A percentile compares a stretch with the other conserved stretches of the same genome.
These are phyloP conservation scores for Xanthorhoe spadicearia DNA, from an alignment of 2,888 invertebrate species.

Conservation along the genomic window DNA sequence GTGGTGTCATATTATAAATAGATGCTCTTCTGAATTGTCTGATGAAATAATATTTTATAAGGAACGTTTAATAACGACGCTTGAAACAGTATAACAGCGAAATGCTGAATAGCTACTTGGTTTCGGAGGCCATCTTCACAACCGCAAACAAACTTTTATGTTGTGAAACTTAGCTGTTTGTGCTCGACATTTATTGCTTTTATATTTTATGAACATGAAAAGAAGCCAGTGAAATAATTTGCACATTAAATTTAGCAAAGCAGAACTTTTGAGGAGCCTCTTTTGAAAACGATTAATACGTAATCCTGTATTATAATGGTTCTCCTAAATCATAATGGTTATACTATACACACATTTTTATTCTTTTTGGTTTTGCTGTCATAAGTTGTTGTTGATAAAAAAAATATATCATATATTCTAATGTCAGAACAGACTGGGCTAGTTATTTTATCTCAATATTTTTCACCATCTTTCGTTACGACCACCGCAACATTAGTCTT, in stretches of 20 bases:
- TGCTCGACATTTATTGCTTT: conserved; percentile 78
- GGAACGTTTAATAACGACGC: conserved; percentile 8
- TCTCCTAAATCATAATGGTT: too few relatives aligned
- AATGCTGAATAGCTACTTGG: conserved; percentile 68
- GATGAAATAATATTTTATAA: background rate
- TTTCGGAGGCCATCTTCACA: conserved; percentile 58
- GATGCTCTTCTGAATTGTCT: background rate
- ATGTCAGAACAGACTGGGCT: too few relatives aligned
- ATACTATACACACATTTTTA: too few relatives aligned
- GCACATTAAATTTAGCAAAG: conserved; percentile 45
- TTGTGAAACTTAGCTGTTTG: conserved; percentile 77
- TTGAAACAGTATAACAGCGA: conserved; percentile 53
- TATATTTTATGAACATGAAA: conserved; percentile 72
- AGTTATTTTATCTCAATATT: too few relatives aligned
- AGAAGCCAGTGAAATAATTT: conserved; percentile 61
- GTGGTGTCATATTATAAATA: background rate
- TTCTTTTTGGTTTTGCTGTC: too few relatives aligned
- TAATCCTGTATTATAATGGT: too few relatives aligned
- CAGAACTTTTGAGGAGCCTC: too few relatives aligned
- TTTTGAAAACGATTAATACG: too few relatives aligned
- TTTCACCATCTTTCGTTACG: too few relatives aligned
- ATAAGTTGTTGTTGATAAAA: too few relatives aligned
- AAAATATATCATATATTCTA: too few relatives aligned
- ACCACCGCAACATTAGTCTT: too few relatives aligned
- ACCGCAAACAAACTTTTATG: conserved; percentile 73